phyloP scores from a whole-genome alignment of 2,797 vertebrate species.

The Sebastes miniatus region DNA sequence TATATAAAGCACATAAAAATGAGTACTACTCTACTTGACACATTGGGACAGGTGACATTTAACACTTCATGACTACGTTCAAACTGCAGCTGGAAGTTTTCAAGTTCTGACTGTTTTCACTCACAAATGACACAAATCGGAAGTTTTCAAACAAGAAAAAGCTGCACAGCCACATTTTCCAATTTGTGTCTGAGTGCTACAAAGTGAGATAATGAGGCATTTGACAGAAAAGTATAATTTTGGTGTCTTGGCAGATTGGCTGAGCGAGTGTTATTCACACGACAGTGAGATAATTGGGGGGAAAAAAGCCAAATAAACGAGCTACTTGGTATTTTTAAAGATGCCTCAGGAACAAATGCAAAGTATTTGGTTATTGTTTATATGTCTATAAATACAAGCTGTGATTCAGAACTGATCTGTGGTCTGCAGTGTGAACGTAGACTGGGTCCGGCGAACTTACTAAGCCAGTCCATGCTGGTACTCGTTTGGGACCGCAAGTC shows the following conservation, averaged over 20 bases:
- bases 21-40: neutral
- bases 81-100: conserved; percentile 39
- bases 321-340: neutral
- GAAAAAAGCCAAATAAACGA: neutral
- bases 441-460: conserved; percentile 85
- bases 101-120: neutral
- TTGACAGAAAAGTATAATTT: neutral
- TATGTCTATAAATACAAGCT: neutral
- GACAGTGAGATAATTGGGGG: neutral
- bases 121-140: neutral
- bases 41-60: neutral
- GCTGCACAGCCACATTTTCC: neutral
- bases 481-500: conserved; percentile 88
- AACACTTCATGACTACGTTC: neutral
- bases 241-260: neutral
- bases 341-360: neutral
- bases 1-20: neutral
- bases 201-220: neutral
- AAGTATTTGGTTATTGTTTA: neutral
- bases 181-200: neutral
- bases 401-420: neutral
- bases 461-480: conserved; percentile 96
- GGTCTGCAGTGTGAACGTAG: conserved; percentile 35
- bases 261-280: neutral
- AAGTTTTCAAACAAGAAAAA: neutral